Evolutionary conservation across 2,797 vertebrate genomes (phyloP).

Genomic region (Galago senegalensis): DNA sequence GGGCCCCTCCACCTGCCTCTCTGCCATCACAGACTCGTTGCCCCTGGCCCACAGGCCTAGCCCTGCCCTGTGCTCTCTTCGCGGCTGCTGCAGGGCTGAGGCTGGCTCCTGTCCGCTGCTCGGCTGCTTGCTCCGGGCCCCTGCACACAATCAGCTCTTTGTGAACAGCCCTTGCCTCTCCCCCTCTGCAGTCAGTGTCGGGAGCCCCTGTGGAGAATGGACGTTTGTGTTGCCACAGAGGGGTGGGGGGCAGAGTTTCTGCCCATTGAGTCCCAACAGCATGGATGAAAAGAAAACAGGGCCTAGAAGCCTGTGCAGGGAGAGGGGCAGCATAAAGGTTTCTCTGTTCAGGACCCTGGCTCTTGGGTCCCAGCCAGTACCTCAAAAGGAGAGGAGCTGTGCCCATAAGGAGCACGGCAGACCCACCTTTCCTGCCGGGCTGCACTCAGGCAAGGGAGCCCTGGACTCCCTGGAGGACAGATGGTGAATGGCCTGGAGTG

Average conservation of each 20-base stretch:
- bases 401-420: neutral
- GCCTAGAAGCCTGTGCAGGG: conserved; percentile 55
- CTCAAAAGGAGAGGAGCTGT: conserved; percentile 79
- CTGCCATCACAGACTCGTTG: neutral
- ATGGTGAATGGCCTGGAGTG: neutral
- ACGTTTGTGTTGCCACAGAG: conserved; percentile 77
- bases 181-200: conserved; percentile 25
- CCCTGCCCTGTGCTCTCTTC: conserved; percentile 69
- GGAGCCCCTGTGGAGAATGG: conserved; percentile 83
- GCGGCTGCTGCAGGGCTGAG: conserved; percentile 38
- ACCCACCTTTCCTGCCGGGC: conserved; percentile 47
- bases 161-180: conserved; percentile 78
- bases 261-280: conserved; percentile 80
- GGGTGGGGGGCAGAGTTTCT: conserved; percentile 75
- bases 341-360: conserved; percentile 77
- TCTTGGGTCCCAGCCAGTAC: conserved; percentile 67
- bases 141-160: conserved; percentile 89
- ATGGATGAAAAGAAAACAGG: conserved; percentile 83
- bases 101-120: conserved; percentile 80
- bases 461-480: neutral
- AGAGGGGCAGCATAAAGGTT: conserved; percentile 78
- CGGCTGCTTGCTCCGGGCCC: conserved; percentile 67
- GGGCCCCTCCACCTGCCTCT: conserved; percentile 50
- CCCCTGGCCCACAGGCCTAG: conserved; percentile 44
- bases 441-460: conserved; percentile 20